A percentile compares a stretch with the other conserved stretches of the same genome.
phyloP scores from a whole-genome alignment of 2,888 invertebrate genomes.

The Auanema sp. region DNA sequence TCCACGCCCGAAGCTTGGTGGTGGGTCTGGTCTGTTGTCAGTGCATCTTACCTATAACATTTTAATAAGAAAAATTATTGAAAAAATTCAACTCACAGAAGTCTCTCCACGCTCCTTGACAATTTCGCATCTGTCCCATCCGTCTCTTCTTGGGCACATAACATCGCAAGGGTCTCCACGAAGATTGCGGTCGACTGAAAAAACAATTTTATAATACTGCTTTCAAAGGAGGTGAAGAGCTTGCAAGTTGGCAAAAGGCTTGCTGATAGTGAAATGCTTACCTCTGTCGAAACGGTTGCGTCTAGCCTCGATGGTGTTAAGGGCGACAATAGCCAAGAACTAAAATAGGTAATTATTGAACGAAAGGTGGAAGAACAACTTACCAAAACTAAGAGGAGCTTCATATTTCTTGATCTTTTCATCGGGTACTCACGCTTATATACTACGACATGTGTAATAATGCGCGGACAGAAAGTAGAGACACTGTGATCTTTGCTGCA shows the following conservation, averaged over 20 bases:
- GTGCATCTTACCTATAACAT: conserved; percentile 19
- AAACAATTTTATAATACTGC: not conserved
- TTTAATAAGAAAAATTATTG: not conserved
- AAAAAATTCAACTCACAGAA: conserved; percentile 8
- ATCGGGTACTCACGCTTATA: conserved; percentile 1
- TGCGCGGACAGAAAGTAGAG: no score
- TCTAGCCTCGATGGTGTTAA: conserved; percentile 16
- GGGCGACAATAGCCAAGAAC: conserved; percentile 8
- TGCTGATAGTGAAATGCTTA: not conserved
- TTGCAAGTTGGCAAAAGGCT: no score
- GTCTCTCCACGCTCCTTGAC: conserved; percentile 16
- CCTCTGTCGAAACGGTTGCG: conserved; percentile 16
- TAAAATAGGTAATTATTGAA: conserved; percentile 2
- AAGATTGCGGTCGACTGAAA: conserved; percentile 13
- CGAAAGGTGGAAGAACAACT: no score
- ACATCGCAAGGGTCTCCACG: conserved; percentile 18
- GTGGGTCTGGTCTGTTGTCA: conserved; percentile 17
- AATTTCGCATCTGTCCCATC: conserved; percentile 21
- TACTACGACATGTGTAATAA: not conserved
- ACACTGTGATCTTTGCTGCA: no score
- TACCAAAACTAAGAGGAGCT: conserved; percentile 1
- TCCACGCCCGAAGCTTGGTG: no score
- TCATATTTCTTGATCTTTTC: not conserved
- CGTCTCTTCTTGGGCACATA: conserved; percentile 19
- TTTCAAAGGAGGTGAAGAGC: no score